Conservation (phyloP, 2,113 vertebrate genomes). For the Aegithalos caudatus region DNA sequence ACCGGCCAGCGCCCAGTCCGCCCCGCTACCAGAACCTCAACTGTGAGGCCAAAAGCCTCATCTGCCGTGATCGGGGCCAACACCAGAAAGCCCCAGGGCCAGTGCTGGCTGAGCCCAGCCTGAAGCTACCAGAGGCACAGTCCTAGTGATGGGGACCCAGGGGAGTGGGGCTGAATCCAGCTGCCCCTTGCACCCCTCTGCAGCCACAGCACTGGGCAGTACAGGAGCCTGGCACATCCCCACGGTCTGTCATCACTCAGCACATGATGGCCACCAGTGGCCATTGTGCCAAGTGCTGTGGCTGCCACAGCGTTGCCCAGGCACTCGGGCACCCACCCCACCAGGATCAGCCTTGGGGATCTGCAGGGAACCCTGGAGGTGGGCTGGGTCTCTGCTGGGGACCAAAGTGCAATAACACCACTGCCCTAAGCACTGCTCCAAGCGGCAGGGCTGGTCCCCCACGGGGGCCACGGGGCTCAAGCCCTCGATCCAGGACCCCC, state of each 20-base stretch:
- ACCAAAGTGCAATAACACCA: slow-evolving; percentile 34
- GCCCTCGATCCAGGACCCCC: background rate
- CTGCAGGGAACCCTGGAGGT: background rate
- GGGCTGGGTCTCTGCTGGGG: background rate
- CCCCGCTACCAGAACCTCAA: slow-evolving; percentile 86
- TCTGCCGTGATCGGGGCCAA: slow-evolving; percentile 70
- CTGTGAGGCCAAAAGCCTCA: slow-evolving; percentile 79
- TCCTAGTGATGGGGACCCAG: slow-evolving; percentile 60
- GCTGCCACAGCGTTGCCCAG: rapidly evolving
- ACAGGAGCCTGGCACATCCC: background rate
- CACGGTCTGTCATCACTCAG: rapidly evolving
- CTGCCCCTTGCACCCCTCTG: background rate
- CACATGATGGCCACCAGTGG: background rate
- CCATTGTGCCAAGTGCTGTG: background rate
- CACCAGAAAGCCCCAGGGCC: slow-evolving; percentile 29
- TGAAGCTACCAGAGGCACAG: slow-evolving; percentile 85
- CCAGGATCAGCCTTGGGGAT: background rate
- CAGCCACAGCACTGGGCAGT: background rate
- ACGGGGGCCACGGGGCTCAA: background rate
- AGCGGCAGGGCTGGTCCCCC: background rate
- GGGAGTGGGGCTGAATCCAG: background rate
- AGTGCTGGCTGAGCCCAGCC: slow-evolving; percentile 72
- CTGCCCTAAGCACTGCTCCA: background rate
- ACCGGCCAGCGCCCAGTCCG: slow-evolving; percentile 72
- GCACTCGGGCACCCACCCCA: background rate